Evolutionary conservation across 2,888 invertebrate species (phyloP).

Genomic region (Geophilus truncorum): DNA sequence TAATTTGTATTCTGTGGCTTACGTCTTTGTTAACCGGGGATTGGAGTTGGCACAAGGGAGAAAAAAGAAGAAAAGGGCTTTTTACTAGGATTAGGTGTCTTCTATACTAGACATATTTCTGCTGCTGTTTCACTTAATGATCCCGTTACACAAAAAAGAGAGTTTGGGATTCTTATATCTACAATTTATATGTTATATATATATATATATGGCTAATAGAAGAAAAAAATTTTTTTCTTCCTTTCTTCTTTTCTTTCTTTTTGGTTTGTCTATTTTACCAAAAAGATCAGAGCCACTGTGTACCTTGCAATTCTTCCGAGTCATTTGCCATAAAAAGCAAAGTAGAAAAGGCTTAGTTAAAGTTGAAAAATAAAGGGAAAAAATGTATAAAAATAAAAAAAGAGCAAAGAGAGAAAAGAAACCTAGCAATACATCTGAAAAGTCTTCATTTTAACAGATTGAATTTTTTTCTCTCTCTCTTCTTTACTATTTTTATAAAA

Average conservation of each 20-base stretch:
- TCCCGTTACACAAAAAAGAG: neutral
- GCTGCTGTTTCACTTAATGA: conserved; percentile 22
- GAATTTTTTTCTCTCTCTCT: neutral
- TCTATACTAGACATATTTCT: conserved; percentile 15
- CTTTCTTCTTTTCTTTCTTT: neutral
- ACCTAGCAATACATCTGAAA: neutral
- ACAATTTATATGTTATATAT: too few species aligned
- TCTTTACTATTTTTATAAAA: neutral
- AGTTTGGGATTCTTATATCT: neutral
- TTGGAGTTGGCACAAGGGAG: neutral
- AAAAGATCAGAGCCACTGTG: conserved; percentile 15
- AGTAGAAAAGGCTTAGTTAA: conserved; percentile 5
- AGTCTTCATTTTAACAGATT: neutral
- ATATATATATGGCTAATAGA: neutral
- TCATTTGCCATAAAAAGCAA: conserved; percentile 3
- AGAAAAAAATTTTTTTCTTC: neutral
- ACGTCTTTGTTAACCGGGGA: conserved; percentile 21
- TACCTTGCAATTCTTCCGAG: conserved; percentile 12
- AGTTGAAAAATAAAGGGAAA: neutral
- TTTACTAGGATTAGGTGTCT: conserved; percentile 4
- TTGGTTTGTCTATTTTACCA: neutral
- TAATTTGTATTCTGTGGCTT: conserved; percentile 6
- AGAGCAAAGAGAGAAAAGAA: neutral
- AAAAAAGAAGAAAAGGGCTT: neutral
- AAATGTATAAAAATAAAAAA: neutral